Conservation (phyloP, 2,113 vertebrate genomes). For the Sprattus sprattus region DNA sequence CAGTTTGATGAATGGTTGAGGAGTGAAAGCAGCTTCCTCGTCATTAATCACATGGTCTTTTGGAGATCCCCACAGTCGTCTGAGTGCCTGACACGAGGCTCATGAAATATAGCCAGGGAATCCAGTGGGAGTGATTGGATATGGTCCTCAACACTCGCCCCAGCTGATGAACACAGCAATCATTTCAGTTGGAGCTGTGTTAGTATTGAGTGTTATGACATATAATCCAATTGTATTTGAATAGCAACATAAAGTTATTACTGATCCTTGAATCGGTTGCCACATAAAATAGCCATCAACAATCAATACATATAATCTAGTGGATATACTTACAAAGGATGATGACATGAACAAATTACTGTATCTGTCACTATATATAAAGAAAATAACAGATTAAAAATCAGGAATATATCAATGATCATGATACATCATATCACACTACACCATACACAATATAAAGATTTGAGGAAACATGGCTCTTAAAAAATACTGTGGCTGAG, state of each 20-base stretch:
- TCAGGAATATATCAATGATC: not conserved
- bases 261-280: not conserved
- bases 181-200: not conserved
- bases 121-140: not conserved
- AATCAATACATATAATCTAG: not conserved
- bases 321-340: not conserved
- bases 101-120: not conserved
- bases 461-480: not conserved
- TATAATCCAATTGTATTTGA: not conserved
- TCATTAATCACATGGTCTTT: not conserved
- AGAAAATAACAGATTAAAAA: not conserved
- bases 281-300: not conserved
- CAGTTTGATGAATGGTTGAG: not conserved
- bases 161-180: not conserved
- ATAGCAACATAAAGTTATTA: constrained; percentile 1
- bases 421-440: not conserved
- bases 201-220: not conserved
- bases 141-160: not conserved
- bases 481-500: not conserved
- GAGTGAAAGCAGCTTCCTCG: not conserved
- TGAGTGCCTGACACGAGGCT: not conserved
- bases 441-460: too few species aligned
- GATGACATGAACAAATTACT: not conserved
- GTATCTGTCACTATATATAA: not conserved
- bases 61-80: not conserved